Conservation (phyloP, 1,140 invertebrate genomes). For the Delia radicum region DNA sequence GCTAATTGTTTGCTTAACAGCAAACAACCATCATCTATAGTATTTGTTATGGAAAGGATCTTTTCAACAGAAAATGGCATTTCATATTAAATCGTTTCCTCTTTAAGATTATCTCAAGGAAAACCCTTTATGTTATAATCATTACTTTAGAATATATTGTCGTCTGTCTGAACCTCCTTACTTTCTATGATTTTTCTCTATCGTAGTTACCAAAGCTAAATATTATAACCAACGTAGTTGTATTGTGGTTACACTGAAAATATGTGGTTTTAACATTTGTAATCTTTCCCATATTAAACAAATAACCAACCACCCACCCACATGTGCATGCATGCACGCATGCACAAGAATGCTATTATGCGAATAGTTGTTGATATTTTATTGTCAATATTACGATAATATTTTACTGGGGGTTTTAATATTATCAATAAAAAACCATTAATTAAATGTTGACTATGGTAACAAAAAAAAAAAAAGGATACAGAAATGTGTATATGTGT, state of each 20-base stretch:
- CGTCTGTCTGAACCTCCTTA: too few relatives aligned
- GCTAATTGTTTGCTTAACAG: not conserved
- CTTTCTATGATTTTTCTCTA: too few relatives aligned
- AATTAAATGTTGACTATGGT: not conserved
- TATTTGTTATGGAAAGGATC: too few relatives aligned
- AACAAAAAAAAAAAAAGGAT: not conserved
- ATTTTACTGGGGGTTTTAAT: not conserved
- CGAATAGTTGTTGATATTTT: not conserved
- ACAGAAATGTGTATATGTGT: too few relatives aligned
- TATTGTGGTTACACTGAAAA: not conserved
- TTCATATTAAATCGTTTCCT: too few relatives aligned
- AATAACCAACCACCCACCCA: not conserved
- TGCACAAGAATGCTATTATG: not conserved
- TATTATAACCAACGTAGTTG: not conserved
- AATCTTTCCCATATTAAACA: not conserved
- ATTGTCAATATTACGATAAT: not conserved
- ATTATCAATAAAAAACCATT: not conserved
- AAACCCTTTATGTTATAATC: too few relatives aligned
- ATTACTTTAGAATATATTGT: too few relatives aligned
- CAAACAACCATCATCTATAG: too few relatives aligned
- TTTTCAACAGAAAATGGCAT: too few relatives aligned
- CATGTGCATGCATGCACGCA: not conserved
- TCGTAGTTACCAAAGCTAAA: too few relatives aligned
- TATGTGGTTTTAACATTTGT: not conserved
- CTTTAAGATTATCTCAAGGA: too few relatives aligned